Percentiles rank a stretch among this genome's conserved stretches.
These are phyloP conservation scores for Stenodema calcarata DNA, from an alignment of 2,888 invertebrate species.

Conservation along the genomic window DNA sequence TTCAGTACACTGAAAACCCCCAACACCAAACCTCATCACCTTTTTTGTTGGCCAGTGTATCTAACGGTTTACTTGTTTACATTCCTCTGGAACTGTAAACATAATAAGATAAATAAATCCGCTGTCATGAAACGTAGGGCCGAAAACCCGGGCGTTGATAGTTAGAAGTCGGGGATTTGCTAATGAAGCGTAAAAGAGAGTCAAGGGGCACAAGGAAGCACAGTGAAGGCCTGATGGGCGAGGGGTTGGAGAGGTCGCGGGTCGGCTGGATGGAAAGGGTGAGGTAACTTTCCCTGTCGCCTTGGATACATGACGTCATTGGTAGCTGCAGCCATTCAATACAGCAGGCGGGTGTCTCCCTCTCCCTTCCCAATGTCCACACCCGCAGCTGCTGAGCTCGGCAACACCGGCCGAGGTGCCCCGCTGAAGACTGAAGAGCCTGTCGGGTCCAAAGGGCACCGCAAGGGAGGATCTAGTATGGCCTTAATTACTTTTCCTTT, in stretches of 20 bases:
- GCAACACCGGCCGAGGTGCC: not conserved
- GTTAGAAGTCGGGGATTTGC: not conserved
- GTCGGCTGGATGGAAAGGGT: not conserved
- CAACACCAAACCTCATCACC: too few relatives aligned
- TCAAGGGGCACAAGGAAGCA: not conserved
- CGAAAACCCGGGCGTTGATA: not conserved
- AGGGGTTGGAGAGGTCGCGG: not conserved
- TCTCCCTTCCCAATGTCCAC: not conserved
- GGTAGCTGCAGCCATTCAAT: constrained; percentile 41
- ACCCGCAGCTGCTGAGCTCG: not conserved
- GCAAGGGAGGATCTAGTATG: not conserved
- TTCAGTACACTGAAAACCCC: too few relatives aligned
- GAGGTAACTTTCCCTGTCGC: constrained; percentile 40
- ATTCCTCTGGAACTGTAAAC: not conserved
- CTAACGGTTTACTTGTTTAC: too few relatives aligned
- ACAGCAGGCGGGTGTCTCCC: constrained; percentile 9
- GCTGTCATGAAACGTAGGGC: not conserved
- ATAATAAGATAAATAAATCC: not conserved
- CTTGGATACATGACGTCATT: constrained; percentile 43
- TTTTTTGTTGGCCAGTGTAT: too few relatives aligned
- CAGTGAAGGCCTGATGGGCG: not conserved
- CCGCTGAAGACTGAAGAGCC: not conserved
- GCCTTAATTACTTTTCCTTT: constrained; percentile 28
- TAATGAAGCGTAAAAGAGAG: constrained; percentile 25
- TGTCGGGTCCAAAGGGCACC: not conserved